Base-by-base conservation (phyloP, 2,888 invertebrate genomes). In the Dicyrtomina minuta region DNA sequence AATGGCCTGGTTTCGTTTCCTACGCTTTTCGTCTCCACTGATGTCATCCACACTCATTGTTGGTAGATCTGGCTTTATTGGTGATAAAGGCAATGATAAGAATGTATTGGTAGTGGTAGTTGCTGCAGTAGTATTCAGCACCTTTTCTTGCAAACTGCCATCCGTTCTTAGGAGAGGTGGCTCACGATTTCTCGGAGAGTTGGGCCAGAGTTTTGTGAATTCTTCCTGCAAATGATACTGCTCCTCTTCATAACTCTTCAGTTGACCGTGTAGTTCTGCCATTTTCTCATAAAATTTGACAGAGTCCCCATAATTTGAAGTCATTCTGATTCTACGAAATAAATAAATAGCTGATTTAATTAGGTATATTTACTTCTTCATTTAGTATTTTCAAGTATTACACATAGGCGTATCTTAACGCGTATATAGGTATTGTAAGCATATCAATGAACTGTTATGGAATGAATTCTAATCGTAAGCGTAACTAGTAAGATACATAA, bases 201-300 rank as follows among this genome's bases (percentile, higher is more conserved):
- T 46, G 5, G 46, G 12, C 4, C 53, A 53, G 6, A 53, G 26
- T 62, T 70, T 33, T 43, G 56, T 46, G 41, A 68, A 66, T 56
- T 73, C 70, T 27, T 70, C 68, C 60, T 73, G 67, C n/a, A 71
- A 58, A 26, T 60, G 51, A 56, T 60, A 71, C 33, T 70, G 68
- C 39, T 71, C 70, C 24, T 64, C 61, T 39, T 73, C 73, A 43
- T 71, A 71, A 39, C 55, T 65, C 55, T 71, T 71, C 46, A 73
- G 41, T 49, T 73, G 71, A n/a, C 66, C 66, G 39, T 73, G 73
- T 10, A 73, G 70, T 4, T 67, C 26, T 13, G 69, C 66, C 44
- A 73, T 68, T 56, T 59, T 51, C 59, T 73, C 73, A 51, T 73
- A 73, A 66, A 73, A 73, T 51, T 73, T 71, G n/a, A 73, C 65